Percentiles rank a stretch among this genome's conserved stretches.
phyloP scores from a whole-genome alignment of 2,888 invertebrate species.

The Copidosoma aretas region DNA sequence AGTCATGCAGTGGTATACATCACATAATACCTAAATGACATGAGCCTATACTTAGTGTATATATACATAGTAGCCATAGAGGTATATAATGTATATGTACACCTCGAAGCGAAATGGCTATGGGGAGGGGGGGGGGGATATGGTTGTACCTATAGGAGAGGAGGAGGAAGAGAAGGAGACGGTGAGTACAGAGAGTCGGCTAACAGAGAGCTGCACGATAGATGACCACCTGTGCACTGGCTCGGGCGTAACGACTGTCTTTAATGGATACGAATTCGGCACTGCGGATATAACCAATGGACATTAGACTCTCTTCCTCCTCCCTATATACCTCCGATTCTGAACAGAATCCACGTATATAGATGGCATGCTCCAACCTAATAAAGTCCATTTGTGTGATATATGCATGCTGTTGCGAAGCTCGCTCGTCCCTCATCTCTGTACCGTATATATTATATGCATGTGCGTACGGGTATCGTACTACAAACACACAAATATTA shows the following conservation, averaged over 20 bases:
- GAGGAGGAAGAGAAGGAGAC: neutral
- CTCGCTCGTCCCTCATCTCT: neutral
- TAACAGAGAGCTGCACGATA: constrained; percentile 14
- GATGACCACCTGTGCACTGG: constrained; percentile 35
- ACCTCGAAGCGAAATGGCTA: neutral
- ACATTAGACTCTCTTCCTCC: constrained; percentile 22
- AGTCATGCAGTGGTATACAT: neutral
- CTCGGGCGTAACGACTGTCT: constrained; percentile 25
- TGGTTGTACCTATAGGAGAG: too few relatives aligned
- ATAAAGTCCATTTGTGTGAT: constrained; percentile 33
- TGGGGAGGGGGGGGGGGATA: neutral
- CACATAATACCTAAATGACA: too few relatives aligned
- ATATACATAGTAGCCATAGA: neutral
- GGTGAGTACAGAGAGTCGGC: neutral
- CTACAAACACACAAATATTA: too few relatives aligned
- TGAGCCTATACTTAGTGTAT: neutral
- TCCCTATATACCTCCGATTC: neutral
- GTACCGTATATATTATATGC: neutral
- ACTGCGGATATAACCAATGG: constrained; percentile 29
- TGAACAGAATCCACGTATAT: neutral
- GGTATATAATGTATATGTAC: neutral
- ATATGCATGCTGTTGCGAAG: constrained; percentile 1
- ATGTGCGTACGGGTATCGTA: too few relatives aligned
- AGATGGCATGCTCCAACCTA: constrained; percentile 42
- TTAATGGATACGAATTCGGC: constrained; percentile 42